Evolutionary conservation across 2,888 invertebrate genomes (phyloP), one percentile per base, ranked within the genome.

Genomic region (Urechis unicinctus): DNA sequence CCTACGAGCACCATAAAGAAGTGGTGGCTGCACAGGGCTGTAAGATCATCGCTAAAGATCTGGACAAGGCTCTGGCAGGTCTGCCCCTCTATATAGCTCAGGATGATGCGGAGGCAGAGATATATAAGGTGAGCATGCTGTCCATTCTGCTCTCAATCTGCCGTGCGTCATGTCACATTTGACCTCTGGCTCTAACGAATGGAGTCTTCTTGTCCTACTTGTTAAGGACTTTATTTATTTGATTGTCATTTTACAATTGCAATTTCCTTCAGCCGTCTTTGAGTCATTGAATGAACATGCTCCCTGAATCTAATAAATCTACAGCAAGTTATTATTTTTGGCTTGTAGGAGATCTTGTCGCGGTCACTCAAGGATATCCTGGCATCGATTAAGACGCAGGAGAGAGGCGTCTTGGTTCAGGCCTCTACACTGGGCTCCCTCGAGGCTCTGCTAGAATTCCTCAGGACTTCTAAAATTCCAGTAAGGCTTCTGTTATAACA

Each of bases 401-500:
- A 77, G 56, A 59, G 91, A 60, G 98, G 98, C 46, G 98, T 98
- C 45, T 96, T 92, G 79, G 98, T 98, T n/a, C 97, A 98, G 74
- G 97, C 98, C 0, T 97, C 96, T 1, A 99, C 98, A n/a, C 83
- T 99, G 4, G 98, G 98, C 5, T 98, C 98, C 0, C 82, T 99
- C 9, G 98, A 99, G 79, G 98, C 98, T 0, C 81, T 99, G 54
- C 64, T 77, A n/a, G 69, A 73, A 57, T 77, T 75, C 61, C 68
- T 77, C 3, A 63, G 68, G 54, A 70, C 72, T 22, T 72, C 72
- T 13, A 72, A 78, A 65, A 75, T 78, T 59, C 76, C 77, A 31
- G 77, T 77, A 62, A 69, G 74, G 68, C 29, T 31, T n/a, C 47
- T 47, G 25, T 21, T 9, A 30, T n/a, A n/a, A n/a, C n/a, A n/a